A percentile compares a stretch with the other conserved stretches of the same genome.
phyloP scores from a whole-genome alignment of 2,113 vertebrate genomes.

The Turdus rufiventris region DNA sequence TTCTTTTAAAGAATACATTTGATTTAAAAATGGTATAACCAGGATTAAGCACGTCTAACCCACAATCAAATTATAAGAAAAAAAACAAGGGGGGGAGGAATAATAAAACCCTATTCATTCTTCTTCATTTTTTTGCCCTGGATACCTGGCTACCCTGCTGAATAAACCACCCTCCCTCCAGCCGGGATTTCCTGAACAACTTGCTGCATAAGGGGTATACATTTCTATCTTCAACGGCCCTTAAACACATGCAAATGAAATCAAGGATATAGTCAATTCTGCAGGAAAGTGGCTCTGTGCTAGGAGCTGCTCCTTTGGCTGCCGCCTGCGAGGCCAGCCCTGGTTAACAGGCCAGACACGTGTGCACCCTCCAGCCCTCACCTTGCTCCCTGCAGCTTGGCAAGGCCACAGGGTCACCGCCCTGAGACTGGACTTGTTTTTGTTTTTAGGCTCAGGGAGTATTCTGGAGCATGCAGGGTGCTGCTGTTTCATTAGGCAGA shows the following conservation, averaged over 20 bases:
- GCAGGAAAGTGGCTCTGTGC: not conserved
- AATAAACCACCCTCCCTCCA: not conserved
- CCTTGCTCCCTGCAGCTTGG: not conserved
- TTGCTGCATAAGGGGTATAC: not conserved
- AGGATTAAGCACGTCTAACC: not conserved
- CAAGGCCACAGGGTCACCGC: constrained; percentile 2
- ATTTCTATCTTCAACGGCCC: not conserved
- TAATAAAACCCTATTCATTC: not conserved
- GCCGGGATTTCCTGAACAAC: not conserved
- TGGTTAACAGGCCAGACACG: not conserved
- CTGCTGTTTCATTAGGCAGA: constrained; percentile 34
- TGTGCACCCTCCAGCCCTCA: constrained; percentile 9
- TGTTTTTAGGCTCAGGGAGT: constrained; percentile 15
- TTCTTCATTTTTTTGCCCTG: not conserved
- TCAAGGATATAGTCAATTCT: not conserved
- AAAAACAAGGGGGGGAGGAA: rapidly evolving
- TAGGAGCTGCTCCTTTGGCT: not conserved
- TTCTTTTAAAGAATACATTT: not conserved
- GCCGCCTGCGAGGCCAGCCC: not conserved
- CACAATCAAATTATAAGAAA: not conserved
- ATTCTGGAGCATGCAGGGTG: not conserved
- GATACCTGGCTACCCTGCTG: not conserved
- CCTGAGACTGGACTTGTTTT: not conserved
- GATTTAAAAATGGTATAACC: not conserved
- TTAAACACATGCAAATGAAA: constrained; percentile 49